Base-by-base conservation (phyloP, 2,888 invertebrate species). In the Laothoe populi region DNA sequence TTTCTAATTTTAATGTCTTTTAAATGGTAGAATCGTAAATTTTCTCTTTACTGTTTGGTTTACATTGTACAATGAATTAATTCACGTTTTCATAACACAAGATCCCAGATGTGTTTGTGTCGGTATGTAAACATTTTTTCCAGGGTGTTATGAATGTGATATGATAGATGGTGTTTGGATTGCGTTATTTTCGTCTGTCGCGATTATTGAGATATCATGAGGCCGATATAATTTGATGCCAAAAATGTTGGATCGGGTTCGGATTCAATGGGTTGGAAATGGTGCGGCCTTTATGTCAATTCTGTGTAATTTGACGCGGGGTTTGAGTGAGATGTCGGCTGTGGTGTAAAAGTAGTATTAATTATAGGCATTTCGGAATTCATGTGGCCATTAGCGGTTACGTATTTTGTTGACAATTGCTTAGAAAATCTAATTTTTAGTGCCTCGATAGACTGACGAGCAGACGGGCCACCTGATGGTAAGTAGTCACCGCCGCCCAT, bases 1-100 rank as follows among this genome's bases (percentile, higher is more conserved):
- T 61, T 61, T 61, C 60, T 61, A 61, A 61, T 26, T 61, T 61
- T 61, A 53, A 53, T 42, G 42, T 26, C 23, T 61, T 53, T 61
- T 61, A 53, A 53, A 61, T 61, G 60, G 60, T 61, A 40, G 57
- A 63, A 63, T 63, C 63, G 48, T 63, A 63, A 61, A 63, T 60
- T 44, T 23, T 19, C 42, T 42, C 53, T 53, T 53, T 61, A 42
- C 40, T 60, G 49, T 53, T 49, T 40, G 38, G 40, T 42, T 61
- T 61, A 61, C 42, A 53, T 44, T 61, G 24, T 24, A 24, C 49
- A 49, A 16, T 53, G 53, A 53, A 61, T 53, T 53, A 61, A 53
- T 53, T 26, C 42, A 61, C 60, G 49, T 31, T 53, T 53, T 42
- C 16, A 40, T 42, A 26, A 61, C 40, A 26, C 49, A 19, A 44